Conservation (phyloP, 1,140 invertebrate genomes). For the Drosophila lowei region DNA sequence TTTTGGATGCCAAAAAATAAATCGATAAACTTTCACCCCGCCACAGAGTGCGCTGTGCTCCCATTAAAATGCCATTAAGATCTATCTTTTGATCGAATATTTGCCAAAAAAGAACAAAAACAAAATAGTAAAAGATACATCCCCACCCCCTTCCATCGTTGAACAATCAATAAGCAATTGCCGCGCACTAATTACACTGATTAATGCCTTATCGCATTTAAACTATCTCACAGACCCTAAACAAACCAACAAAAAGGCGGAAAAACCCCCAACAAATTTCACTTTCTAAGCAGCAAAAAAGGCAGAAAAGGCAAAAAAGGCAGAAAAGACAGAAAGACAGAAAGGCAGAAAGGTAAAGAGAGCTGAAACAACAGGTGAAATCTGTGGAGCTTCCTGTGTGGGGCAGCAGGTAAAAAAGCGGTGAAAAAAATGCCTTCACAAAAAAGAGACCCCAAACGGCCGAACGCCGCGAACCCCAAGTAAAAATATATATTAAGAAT, state of each 20-base stretch:
- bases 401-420: conserved; percentile 12
- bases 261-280: conserved; percentile 23
- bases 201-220: conserved; percentile 33
- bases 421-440: conserved; percentile 9
- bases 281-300: conserved; percentile 29
- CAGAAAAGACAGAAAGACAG: too few relatives aligned
- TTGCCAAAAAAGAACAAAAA: conserved; percentile 25
- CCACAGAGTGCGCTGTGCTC: conserved; percentile 20
- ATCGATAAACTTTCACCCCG: conserved; percentile 53
- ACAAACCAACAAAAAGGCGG: conserved; percentile 4
- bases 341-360: too few relatives aligned
- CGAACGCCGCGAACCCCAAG: too few relatives aligned
- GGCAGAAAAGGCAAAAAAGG: too few relatives aligned
- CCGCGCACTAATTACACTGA: conserved; percentile 34
- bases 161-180: conserved; percentile 42
- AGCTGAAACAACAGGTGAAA: conserved; percentile 31
- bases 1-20: conserved; percentile 27
- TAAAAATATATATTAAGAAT: conserved; percentile 51
- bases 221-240: conserved; percentile 16
- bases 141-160: neutral
- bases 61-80: conserved; percentile 51
- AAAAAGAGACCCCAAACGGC: conserved; percentile 20
- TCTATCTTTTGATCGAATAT: conserved; percentile 7
- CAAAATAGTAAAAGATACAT: too few relatives aligned
- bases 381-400: conserved; percentile 39